Base-by-base conservation (phyloP, 2,797 vertebrate species). In the Erithacus rubecula region DNA sequence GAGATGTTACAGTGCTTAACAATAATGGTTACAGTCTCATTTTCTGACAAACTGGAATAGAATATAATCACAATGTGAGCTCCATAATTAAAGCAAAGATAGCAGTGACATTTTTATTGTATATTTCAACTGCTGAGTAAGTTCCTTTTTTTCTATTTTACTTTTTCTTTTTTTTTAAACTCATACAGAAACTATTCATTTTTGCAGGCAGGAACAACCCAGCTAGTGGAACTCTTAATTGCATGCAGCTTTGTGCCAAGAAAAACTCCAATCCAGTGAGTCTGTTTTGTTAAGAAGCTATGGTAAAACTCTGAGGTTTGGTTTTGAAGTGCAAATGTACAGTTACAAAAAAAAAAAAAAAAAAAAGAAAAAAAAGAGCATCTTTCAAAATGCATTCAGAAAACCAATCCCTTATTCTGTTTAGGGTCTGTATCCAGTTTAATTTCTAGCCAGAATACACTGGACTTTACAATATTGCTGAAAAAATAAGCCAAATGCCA, bases 81-180 rank as follows among this genome's bases (percentile, higher is more conserved):
- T 80, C 82, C 90, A 69, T 94, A 95, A 97, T 95, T 96, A 97
- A 97, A 95, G 95, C 65, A 95, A 95, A 96, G 92, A 92, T 93
- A 95, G 72, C 46, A 81, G 86, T 95, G 94, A 95, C 56, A 93
- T 93, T 89, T 96, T 88, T 92, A 93, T 88, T 94, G 79, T 94
- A 59, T 79, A 87, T 96, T 96, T 96, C 90, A 94, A 93, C 80
- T 95, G 79, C 79, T 95, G 85, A 95, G 94, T 92, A 76, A 96
- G 94, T 95, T 93, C 52, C 26, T 60, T 92, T 90, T 80, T 81
- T 81, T 68, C 53, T 60, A 32, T 74, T 88, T 81, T 36, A 47
- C 21, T 46, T 59, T 65, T 69, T 49, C 65, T 65, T 65, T 77
- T 87, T 65, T 59, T 55, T 18, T 8, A 2, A 68, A 83, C 12